A percentile compares a stretch with the other conserved stretches of the same genome.
Conservation (phyloP, 2,888 invertebrate genomes). For the Brachylomia viminalis region DNA sequence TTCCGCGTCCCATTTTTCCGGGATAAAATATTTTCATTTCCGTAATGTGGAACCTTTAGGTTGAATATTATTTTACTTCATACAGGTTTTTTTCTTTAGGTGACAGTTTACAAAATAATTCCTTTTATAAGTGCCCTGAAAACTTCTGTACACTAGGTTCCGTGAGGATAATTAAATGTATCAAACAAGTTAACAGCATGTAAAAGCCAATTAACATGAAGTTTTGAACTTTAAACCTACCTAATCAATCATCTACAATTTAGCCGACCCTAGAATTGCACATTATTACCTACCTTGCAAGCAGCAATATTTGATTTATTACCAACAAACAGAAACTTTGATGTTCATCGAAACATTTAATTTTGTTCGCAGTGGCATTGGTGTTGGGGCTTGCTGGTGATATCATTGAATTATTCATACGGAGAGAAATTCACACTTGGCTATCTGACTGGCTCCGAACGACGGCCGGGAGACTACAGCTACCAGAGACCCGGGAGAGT, state of each 20-base stretch:
- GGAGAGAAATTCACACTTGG: slow-evolving; percentile 93
- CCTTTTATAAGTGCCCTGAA: no score
- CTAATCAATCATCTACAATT: neutral
- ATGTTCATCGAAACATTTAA: slow-evolving; percentile 15
- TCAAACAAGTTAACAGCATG: neutral
- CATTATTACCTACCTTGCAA: no score
- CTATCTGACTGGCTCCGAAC: slow-evolving; percentile 96
- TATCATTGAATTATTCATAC: slow-evolving; percentile 70
- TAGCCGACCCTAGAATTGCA: neutral
- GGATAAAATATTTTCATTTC: slow-evolving; percentile 42
- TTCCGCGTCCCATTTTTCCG: slow-evolving; percentile 51
- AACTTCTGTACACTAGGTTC: no score
- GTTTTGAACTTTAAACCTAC: no score
- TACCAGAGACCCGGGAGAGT: slow-evolving; percentile 94
- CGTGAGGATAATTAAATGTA: neutral
- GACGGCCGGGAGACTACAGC: slow-evolving; percentile 94
- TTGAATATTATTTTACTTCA: slow-evolving; percentile 6
- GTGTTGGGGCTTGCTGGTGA: slow-evolving; percentile 78
- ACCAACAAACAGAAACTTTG: neutral
- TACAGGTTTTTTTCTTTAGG: slow-evolving; percentile 3
- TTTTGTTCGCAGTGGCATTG: slow-evolving; percentile 81
- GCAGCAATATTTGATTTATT: neutral
- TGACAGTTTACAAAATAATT: no score
- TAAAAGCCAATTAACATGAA: no score
- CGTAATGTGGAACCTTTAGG: neutral